phyloP scores from a whole-genome alignment of 1,140 invertebrate species.

The Aphaenogaster rudis region DNA sequence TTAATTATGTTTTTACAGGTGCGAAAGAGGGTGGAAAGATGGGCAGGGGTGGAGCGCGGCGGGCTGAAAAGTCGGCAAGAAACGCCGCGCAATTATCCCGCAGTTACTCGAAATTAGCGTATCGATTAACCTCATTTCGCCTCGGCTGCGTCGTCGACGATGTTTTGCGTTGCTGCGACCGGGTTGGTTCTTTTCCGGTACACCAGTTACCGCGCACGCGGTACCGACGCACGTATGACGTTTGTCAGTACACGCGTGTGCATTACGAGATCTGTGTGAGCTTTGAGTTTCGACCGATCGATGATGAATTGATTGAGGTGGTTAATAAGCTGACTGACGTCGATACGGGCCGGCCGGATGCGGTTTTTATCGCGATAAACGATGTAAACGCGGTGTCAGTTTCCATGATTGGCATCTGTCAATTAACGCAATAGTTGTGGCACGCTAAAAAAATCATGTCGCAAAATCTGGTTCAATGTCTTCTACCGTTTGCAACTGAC shows the following conservation, averaged over 20 bases:
- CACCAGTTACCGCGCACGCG: not conserved
- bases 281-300: constrained; percentile 36
- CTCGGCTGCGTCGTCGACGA: constrained; percentile 2
- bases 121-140: constrained; percentile 76
- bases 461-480: constrained; percentile 27
- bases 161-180: constrained; percentile 17
- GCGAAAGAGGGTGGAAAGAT: not conserved
- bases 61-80: constrained; percentile 27
- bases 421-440: constrained; percentile 39
- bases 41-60: constrained; percentile 4
- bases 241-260: not conserved
- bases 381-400: constrained; percentile 15
- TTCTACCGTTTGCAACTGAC: not conserved
- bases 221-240: not conserved
- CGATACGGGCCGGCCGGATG: not conserved
- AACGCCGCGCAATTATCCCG: constrained; percentile 67
- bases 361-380: constrained; percentile 48
- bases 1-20: constrained; percentile 76
- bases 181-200: constrained; percentile 30
- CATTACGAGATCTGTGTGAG: constrained; percentile 5
- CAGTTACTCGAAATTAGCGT: constrained; percentile 73
- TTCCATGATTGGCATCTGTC: constrained; percentile 22
- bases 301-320: constrained; percentile 39
- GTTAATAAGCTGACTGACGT: constrained; percentile 39
- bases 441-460: constrained; percentile 16